These are phyloP conservation scores for Hirtodrosophila cameraria DNA, from an alignment of 2,888 invertebrate genomes.

Conservation along the genomic window DNA sequence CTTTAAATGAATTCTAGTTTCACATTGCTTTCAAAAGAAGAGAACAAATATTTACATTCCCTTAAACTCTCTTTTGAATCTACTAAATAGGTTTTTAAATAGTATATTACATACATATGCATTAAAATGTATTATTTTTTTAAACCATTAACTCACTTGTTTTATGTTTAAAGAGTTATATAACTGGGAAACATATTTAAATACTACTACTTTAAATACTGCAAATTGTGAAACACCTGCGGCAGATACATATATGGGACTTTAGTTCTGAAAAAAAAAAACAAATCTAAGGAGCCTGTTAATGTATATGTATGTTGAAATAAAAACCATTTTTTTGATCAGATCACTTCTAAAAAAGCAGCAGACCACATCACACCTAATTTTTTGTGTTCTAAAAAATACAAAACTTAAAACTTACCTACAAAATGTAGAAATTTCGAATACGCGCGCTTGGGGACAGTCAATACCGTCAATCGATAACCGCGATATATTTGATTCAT, in stretches of 20 bases:
- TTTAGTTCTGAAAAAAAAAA: slow-evolving; percentile 18
- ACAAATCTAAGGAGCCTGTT: background rate
- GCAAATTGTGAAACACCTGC: no score
- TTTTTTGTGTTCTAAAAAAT: no score
- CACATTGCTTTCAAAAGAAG: slow-evolving; percentile 16
- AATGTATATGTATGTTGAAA: slow-evolving; percentile 12
- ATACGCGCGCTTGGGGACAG: background rate
- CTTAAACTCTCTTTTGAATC: slow-evolving; percentile 21
- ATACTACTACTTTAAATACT: no score
- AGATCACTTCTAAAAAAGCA: background rate
- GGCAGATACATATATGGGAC: slow-evolving; percentile 39
- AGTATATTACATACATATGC: slow-evolving; percentile 10
- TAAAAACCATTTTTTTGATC: slow-evolving; percentile 7
- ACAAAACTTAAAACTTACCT: no score
- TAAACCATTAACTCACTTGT: slow-evolving; percentile 20
- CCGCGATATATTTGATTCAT: slow-evolving; percentile 14
- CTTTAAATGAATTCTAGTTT: slow-evolving; percentile 36
- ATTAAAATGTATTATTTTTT: slow-evolving; percentile 36
- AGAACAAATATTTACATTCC: slow-evolving; percentile 41
- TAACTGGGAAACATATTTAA: no score
- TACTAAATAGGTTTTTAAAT: slow-evolving; percentile 15
- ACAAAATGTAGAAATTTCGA: no score
- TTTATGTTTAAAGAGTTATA: slow-evolving; percentile 25
- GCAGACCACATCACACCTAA: no score
- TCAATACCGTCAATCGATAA: slow-evolving; percentile 26